Evolutionary conservation across 2,888 invertebrate species (phyloP).

Genomic region (Horisme vitalbata): DNA sequence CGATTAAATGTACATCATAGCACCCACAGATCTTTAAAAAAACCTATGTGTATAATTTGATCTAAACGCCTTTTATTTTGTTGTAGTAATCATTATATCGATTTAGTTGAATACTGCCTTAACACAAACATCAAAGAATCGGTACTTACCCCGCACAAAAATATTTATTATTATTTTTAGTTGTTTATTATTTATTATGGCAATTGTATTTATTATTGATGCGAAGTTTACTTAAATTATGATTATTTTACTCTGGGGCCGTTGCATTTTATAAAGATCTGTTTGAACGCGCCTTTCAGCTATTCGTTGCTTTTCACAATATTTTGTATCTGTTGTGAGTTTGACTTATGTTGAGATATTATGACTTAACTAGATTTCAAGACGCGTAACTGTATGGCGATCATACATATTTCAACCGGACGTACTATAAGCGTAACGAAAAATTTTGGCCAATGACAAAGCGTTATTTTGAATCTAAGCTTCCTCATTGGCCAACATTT

Average conservation of each 20-base stretch:
- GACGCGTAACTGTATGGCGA: no score
- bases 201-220: conserved; percentile 57
- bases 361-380: neutral
- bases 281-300: conserved; percentile 36
- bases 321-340: neutral
- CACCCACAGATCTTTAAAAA: no score
- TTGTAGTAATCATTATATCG: conserved; percentile 18
- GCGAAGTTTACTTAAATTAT: conserved; percentile 75
- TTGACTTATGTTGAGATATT: conserved; percentile 9
- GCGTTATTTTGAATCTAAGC: no score
- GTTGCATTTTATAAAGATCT: conserved; percentile 42
- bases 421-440: no score
- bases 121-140: conserved; percentile 41
- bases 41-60: conserved; percentile 10
- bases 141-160: conserved; percentile 79
- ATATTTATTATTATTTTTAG: conserved; percentile 54
- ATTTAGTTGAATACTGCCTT: conserved; percentile 27
- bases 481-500: no score
- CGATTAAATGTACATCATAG: no score
- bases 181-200: conserved; percentile 61
- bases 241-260: conserved; percentile 38
- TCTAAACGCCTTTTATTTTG: conserved; percentile 14
- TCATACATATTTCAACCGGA: no score
- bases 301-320: conserved; percentile 8
- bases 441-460: no score